Base-by-base conservation (phyloP, 2,888 invertebrate genomes). In the Phasia obesa region DNA sequence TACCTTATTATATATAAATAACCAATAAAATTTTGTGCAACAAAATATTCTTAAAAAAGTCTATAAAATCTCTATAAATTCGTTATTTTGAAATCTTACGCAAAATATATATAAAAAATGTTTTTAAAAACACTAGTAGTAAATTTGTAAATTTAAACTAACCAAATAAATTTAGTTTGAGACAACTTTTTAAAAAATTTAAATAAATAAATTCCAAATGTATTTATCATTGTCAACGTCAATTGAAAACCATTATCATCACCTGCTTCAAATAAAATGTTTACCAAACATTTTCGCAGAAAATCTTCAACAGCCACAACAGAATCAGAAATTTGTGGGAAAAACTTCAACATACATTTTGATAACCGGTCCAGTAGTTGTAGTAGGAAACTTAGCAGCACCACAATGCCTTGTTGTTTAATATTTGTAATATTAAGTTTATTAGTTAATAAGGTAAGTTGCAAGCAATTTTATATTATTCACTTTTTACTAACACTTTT, bases 271-370 rank as follows among this genome's bases (percentile, higher is more conserved):
- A 89, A 87, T 86, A 91, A 88, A 91, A 90, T 91, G 91, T 91
- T 90, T 87, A 90, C 89, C 86, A 90, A 91, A 90, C 90, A 91
- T 88, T 90, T 89, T 88, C 90, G 91, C 84, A 89, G 91, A 89
- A 91, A 90, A 90, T 87, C 88, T 84, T 86, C 87, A 87, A 71
- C 81, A 57, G 6, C 23, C 19, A 21, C 27, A 57, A 11, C 49
- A 76, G 42, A 19, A 51, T 44, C 67, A 15, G 19, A 57, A 38
- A 13, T 57, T 47, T 38, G 57, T 49, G 65, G 57, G 57, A 75
- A 44, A 19, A 57, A 51, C 27, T 67, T 21, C 84, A 73, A 27
- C 60, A 53, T 19, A 53, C 67, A 67, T 79, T 47, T 21, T 60
- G 53, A 25, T 25, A 51, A 74, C 64, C 65, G 75, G 75, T 79